phyloP scores from a whole-genome alignment of 2,113 vertebrate species.

The Isichthys henryi region DNA sequence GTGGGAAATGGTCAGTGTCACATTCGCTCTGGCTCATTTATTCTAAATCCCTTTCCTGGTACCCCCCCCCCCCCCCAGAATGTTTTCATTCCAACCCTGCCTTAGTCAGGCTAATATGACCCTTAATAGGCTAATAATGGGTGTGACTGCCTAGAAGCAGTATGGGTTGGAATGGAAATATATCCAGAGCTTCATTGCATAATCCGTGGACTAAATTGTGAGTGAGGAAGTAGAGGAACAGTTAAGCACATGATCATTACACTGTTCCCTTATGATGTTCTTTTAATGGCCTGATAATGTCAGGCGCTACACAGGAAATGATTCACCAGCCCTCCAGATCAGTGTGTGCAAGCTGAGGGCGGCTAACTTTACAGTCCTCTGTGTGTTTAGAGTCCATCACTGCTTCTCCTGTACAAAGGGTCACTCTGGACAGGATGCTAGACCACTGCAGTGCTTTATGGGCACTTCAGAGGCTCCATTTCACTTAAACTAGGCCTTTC shows the following conservation, averaged over 20 bases:
- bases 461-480: not conserved
- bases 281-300: not conserved
- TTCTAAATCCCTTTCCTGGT: not conserved
- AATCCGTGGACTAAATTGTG: not conserved
- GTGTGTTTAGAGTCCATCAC: not conserved
- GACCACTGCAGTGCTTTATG: not conserved
- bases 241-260: not conserved
- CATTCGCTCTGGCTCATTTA: not conserved
- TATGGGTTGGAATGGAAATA: no score
- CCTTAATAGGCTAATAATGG: not conserved
- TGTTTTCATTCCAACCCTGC: not conserved
- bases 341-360: not conserved
- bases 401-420: not conserved
- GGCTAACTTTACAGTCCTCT: not conserved
- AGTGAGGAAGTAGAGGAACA: not conserved
- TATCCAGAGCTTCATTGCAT: not conserved
- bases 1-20: slow-evolving; percentile 91
- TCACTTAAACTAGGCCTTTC: not conserved
- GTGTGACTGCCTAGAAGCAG: no score
- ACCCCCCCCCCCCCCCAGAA: no score
- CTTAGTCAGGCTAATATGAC: not conserved
- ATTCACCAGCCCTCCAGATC: not conserved
- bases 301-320: not conserved
- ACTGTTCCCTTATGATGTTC: not conserved
- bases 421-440: not conserved